phyloP scores from a whole-genome alignment of 30 jellyfish, hydroid and myxozoan species.

The Nemopilema nomurai region DNA sequence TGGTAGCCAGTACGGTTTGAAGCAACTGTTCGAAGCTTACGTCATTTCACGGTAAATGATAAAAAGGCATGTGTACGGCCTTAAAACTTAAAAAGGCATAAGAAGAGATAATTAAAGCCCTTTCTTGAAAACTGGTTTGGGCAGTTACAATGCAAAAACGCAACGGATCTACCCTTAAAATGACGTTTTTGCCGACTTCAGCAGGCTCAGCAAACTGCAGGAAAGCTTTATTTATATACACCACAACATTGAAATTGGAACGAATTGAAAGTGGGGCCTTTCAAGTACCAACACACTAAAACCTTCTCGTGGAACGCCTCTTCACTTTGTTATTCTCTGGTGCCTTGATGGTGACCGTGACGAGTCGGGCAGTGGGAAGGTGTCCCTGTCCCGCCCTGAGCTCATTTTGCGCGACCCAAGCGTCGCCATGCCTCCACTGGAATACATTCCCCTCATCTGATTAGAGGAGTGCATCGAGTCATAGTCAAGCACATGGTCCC shows the following conservation, averaged over 20 bases:
- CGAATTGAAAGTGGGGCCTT: not conserved
- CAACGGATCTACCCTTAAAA: not conserved
- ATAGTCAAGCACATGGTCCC: slow-evolving; percentile 55
- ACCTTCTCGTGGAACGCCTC: not conserved
- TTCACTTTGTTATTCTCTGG: slow-evolving; percentile 58
- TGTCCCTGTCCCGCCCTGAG: slow-evolving; percentile 58
- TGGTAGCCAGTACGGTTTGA: no score
- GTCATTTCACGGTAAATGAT: no score
- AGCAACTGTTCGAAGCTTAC: no score
- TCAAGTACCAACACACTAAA: not conserved
- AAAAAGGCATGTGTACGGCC: not conserved
- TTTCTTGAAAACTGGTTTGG: not conserved
- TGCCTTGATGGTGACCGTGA: slow-evolving; percentile 77
- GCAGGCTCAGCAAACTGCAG: not conserved
- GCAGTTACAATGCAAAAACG: not conserved
- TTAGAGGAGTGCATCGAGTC: slow-evolving; percentile 60
- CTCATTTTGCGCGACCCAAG: slow-evolving; percentile 59
- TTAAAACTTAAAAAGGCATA: not conserved
- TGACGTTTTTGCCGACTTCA: not conserved
- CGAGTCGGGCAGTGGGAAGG: slow-evolving; percentile 60
- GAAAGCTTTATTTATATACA: not conserved
- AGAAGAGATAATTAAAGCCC: not conserved
- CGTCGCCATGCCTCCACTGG: slow-evolving; percentile 69
- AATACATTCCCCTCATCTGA: slow-evolving; percentile 69
- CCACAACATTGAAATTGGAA: not conserved